Conservation (phyloP, 2,113 vertebrate species). For the Falcunculus frontatus region DNA sequence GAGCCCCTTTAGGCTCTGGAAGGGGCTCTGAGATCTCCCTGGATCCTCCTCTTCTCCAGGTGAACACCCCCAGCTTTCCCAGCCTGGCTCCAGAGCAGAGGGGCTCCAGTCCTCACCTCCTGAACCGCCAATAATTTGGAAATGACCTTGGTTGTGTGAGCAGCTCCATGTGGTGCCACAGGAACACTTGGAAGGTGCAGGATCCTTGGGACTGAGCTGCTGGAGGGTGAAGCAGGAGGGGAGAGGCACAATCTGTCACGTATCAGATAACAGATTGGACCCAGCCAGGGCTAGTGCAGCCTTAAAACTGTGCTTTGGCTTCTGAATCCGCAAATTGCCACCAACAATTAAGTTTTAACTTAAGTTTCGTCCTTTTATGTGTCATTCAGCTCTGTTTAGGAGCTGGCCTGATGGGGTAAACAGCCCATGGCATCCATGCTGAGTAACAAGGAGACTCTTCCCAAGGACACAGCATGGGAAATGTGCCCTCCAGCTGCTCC, state of each 20-base stretch:
- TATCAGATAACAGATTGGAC: background rate
- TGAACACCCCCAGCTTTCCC: background rate
- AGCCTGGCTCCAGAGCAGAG: background rate
- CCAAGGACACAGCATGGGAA: background rate
- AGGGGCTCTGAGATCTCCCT: background rate
- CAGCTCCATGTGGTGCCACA: background rate
- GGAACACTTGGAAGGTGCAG: background rate
- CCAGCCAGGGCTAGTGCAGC: background rate
- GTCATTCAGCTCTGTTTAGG: background rate
- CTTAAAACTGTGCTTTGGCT: background rate
- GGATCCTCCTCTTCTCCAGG: background rate
- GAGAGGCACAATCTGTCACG: background rate
- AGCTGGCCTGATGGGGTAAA: background rate
- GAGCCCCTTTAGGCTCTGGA: background rate
- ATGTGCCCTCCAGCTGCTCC: background rate
- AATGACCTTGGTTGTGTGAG: background rate
- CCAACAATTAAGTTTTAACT: background rate
- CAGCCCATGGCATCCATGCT: background rate
- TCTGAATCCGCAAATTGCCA: background rate
- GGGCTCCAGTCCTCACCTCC: background rate
- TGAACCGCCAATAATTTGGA: background rate
- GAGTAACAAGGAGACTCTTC: background rate
- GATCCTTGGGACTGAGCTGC: background rate
- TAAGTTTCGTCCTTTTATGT: background rate
- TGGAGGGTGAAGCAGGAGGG: background rate